phyloP scores from a whole-genome alignment of 2,113 vertebrate genomes.

The Rhombomys opimus region DNA sequence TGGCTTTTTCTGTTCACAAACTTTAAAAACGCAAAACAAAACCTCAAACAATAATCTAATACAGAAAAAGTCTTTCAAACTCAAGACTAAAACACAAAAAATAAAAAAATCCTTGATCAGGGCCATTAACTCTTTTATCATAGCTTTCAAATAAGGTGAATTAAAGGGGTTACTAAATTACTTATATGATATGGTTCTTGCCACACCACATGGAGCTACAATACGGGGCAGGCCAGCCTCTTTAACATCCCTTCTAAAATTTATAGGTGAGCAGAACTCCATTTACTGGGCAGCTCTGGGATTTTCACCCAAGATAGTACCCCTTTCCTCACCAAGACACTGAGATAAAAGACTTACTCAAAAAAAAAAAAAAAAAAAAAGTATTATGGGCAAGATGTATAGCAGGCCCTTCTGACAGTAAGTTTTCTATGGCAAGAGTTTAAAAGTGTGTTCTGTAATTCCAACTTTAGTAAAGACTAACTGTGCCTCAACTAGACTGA shows the following conservation, averaged over 20 bases:
- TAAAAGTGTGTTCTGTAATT: neutral
- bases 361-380: slow-evolving; percentile 32
- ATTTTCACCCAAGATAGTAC: slow-evolving; percentile 11
- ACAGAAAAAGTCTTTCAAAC: slow-evolving; percentile 19
- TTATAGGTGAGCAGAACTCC: neutral
- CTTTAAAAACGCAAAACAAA: neutral
- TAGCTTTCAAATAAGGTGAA: slow-evolving; percentile 32
- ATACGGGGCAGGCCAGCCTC: neutral
- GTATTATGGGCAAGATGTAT: neutral
- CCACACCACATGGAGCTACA: neutral
- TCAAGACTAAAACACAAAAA: slow-evolving; percentile 43
- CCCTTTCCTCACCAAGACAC: neutral
- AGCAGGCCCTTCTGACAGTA: neutral
- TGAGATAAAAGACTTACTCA: neutral
- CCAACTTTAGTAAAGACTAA: neutral
- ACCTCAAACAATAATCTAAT: slow-evolving; percentile 37
- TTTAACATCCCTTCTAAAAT: slow-evolving; percentile 43
- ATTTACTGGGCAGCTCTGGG: slow-evolving; percentile 15
- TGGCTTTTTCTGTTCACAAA: slow-evolving; percentile 31
- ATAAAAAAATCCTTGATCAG: slow-evolving; percentile 18
- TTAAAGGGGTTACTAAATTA: slow-evolving; percentile 13
- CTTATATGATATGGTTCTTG: neutral
- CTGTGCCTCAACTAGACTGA: slow-evolving; percentile 1
- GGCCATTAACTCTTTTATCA: neutral
- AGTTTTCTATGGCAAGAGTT: slow-evolving; percentile 6